Conservation (phyloP, 2,888 invertebrate genomes). For the Eilema caniola region DNA sequence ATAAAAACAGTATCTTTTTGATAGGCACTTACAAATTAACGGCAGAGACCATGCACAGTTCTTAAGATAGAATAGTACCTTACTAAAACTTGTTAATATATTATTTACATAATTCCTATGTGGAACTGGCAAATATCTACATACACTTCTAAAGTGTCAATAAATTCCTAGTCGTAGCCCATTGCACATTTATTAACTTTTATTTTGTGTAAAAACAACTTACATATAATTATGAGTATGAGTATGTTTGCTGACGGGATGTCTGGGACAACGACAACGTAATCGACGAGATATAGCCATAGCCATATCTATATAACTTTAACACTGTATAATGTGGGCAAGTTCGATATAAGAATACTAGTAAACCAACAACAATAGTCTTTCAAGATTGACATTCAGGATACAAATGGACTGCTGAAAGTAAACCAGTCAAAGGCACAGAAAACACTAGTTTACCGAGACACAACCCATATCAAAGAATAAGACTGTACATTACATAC, state of each 20-base stretch:
- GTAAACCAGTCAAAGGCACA: slow-evolving; percentile 79
- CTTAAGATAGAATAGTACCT: slow-evolving; percentile 67
- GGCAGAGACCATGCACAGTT: slow-evolving; percentile 65
- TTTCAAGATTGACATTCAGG: slow-evolving; percentile 54
- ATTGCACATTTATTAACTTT: slow-evolving; percentile 72
- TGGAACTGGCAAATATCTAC: slow-evolving; percentile 73
- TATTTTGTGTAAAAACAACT: slow-evolving; percentile 62
- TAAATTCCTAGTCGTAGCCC: slow-evolving; percentile 69
- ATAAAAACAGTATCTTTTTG: slow-evolving; percentile 52
- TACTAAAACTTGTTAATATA: slow-evolving; percentile 63
- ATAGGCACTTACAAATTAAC: slow-evolving; percentile 73
- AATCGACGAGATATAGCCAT: slow-evolving; percentile 43
- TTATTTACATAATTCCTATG: slow-evolving; percentile 75
- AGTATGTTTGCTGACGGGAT: slow-evolving; percentile 65
- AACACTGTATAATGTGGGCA: slow-evolving; percentile 50
- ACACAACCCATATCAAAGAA: slow-evolving; percentile 70
- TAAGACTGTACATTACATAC: slow-evolving; percentile 47
- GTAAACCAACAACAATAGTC: slow-evolving; percentile 60
- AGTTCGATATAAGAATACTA: slow-evolving; percentile 44
- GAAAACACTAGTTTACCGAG: slow-evolving; percentile 71
- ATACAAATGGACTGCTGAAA: slow-evolving; percentile 68
- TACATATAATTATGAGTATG: slow-evolving; percentile 63
- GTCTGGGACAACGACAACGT: slow-evolving; percentile 42
- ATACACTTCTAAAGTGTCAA: slow-evolving; percentile 75
- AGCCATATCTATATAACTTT: slow-evolving; percentile 47